Evolutionary conservation across 1,140 invertebrate species (phyloP), one percentile per base, ranked within the genome.

Genomic region (Laupala kohalensis): DNA sequence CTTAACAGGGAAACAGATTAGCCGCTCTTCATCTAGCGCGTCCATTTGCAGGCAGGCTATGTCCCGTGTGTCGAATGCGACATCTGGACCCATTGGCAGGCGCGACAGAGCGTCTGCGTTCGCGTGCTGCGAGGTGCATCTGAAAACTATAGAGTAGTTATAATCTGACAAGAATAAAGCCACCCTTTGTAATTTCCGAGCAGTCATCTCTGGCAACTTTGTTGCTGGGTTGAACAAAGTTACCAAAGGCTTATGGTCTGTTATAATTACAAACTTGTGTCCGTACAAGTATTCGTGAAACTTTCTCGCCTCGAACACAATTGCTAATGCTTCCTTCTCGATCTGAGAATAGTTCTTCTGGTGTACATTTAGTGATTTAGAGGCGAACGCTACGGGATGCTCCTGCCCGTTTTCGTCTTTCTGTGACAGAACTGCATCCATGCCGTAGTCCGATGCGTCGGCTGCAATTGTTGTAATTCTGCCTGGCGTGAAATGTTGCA

Each of bases 251-350:
- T 81, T 79, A 72, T 85, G 81, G 72, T 86, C 84, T 0, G 81
- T 84, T 64, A 77, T 72, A 15, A 85, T 72, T 5, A 75, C 76
- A 77, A 87, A 87, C 23, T 77, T 69, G n/a, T 78, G 73, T 29
- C 85, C 85, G 74, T 78, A 81, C 4, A 88, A 69, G 74, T 83
- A 87, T 37, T 83, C 75, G 37, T 84, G 78, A 76, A 86, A 87
- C 75, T 83, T 83, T 71, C 80, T 79, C 5, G 87, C 78, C 5
- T 79, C 82, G 76, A 78, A 86, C 1, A 86, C 72, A 19, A 87
- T 80, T 4, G 80, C 79, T 19, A 84, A 74, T 9, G 81, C 82
- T 78, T 88, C 84, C 74, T 81, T 84, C 30, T 88, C 83, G 26
- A 84, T 81, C 73, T 83, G 81, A 5, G 79, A 73, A 69, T 86